A percentile compares a stretch with the other conserved stretches of the same genome.
Conservation (phyloP, 1,140 invertebrate species). For the Drusus annulatus region DNA sequence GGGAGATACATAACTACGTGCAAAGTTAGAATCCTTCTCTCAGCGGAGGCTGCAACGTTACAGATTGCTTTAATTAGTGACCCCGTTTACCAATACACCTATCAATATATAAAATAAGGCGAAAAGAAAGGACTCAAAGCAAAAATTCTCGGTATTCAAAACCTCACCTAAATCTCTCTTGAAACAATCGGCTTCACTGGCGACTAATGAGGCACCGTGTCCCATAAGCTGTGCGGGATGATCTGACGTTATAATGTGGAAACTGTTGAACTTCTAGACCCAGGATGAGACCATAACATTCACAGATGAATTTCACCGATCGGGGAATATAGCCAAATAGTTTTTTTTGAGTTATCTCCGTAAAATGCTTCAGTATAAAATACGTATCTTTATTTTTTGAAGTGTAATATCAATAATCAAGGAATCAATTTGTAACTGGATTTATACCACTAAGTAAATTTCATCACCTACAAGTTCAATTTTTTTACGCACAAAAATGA, state of each 20-base stretch:
- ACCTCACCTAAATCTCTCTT: conserved; percentile 48
- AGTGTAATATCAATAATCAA: no score
- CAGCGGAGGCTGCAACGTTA: conserved; percentile 16
- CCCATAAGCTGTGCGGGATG: not conserved
- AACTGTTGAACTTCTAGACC: not conserved
- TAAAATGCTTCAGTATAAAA: no score
- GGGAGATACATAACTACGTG: no score
- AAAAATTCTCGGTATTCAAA: conserved; percentile 46
- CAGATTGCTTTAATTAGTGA: conserved; percentile 50
- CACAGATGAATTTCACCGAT: no score
- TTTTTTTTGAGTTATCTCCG: no score
- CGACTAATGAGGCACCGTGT: conserved; percentile 45
- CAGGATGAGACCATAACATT: not conserved
- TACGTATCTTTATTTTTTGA: no score
- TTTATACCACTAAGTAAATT: no score
- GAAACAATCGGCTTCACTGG: conserved; percentile 41
- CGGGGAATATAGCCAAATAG: no score
- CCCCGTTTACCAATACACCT: conserved; percentile 32
- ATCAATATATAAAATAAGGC: conserved; percentile 33
- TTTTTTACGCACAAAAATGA: no score
- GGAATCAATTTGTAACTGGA: no score
- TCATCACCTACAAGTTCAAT: no score
- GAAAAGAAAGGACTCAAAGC: conserved; percentile 17
- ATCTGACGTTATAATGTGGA: conserved; percentile 16
- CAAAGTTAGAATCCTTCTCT: not conserved